Conservation (phyloP, 2,113 vertebrate genomes). For the Riparia riparia region DNA sequence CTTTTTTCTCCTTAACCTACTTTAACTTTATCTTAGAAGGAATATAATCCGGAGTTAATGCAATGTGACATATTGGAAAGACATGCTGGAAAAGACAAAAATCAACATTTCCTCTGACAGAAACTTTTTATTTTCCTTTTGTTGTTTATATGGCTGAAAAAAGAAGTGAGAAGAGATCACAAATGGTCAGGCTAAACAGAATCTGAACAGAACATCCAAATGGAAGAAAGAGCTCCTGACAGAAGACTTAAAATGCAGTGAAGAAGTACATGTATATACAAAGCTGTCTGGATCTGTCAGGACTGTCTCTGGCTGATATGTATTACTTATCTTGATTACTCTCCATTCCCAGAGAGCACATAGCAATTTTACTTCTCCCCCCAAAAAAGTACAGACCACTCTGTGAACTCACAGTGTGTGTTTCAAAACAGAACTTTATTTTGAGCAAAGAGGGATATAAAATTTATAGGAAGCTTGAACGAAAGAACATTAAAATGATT, state of each 20-base stretch:
- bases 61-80: background rate
- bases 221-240: background rate
- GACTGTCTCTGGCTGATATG: background rate
- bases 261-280: background rate
- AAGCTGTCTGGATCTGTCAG: background rate
- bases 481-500: background rate
- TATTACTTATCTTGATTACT: background rate
- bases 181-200: background rate
- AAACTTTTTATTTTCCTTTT: background rate
- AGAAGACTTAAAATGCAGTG: background rate
- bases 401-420: background rate
- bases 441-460: background rate
- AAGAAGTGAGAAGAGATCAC: background rate
- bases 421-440: background rate
- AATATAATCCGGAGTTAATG: background rate
- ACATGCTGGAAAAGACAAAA: background rate
- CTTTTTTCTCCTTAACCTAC: slow-evolving; percentile 22
- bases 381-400: background rate
- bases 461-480: background rate
- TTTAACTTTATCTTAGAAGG: background rate
- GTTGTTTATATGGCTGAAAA: background rate
- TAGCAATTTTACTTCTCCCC: background rate
- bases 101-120: background rate
- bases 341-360: background rate
- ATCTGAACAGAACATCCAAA: background rate